Conservation (phyloP, 2,113 vertebrate genomes). For the Urocolius indicus region DNA sequence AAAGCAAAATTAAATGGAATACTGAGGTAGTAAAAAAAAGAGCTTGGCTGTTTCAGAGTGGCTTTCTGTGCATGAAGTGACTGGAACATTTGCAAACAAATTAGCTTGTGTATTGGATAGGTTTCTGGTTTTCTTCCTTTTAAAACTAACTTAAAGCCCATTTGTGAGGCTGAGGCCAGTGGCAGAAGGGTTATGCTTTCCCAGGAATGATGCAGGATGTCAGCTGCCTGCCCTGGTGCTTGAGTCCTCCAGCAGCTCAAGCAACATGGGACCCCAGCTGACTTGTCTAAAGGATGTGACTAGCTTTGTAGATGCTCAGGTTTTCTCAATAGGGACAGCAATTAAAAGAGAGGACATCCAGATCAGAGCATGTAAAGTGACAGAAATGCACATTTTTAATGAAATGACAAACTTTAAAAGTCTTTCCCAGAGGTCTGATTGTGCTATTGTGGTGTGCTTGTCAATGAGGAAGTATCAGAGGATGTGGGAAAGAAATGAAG, state of each 20-base stretch:
- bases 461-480: background rate
- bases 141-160: background rate
- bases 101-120: background rate
- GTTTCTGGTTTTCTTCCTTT: background rate
- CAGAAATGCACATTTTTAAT: background rate
- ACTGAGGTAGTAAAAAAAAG: conserved; percentile 15
- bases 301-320: background rate
- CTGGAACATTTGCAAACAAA: conserved; percentile 38
- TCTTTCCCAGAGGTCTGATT: background rate
- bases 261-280: background rate
- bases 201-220: background rate
- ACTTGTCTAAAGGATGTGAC: background rate
- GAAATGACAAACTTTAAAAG: background rate
- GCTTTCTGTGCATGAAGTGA: background rate
- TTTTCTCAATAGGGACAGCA: background rate
- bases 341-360: background rate
- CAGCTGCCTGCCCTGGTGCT: background rate
- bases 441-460: background rate
- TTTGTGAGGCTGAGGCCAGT: background rate
- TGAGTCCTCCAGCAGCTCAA: background rate
- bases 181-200: background rate
- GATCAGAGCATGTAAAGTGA: fast-evolving
- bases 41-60: background rate
- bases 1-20: conserved; percentile 23
- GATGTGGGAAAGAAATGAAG: background rate